These are phyloP conservation scores for Catocala sponsa DNA, from an alignment of 2,888 invertebrate species.

Conservation along the genomic window DNA sequence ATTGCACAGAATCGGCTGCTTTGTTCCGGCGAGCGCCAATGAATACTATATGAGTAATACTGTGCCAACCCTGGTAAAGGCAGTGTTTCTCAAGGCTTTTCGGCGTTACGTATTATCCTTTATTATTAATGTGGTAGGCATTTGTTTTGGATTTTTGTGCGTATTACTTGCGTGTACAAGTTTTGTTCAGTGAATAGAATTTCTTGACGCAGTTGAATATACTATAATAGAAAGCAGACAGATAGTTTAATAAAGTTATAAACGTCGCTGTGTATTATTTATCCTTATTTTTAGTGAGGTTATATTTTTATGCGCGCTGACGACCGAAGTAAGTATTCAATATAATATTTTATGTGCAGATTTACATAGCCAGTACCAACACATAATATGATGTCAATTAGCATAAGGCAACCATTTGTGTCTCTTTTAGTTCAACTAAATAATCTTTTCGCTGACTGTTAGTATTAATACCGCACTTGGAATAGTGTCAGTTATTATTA, in stretches of 20 bases:
- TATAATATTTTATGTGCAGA: no score
- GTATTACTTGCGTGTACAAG: slow-evolving; percentile 9
- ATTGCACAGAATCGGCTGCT: slow-evolving; percentile 39
- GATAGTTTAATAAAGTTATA: no score
- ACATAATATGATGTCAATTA: no score
- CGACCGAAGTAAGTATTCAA: no score
- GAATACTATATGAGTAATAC: slow-evolving; percentile 51
- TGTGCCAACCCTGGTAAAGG: slow-evolving; percentile 26
- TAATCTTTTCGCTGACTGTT: not conserved
- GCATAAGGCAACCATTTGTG: no score
- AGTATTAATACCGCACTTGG: not conserved
- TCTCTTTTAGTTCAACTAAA: not conserved
- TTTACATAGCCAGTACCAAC: no score
- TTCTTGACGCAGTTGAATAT: not conserved
- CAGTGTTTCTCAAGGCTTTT: slow-evolving; percentile 39
- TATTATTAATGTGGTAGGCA: slow-evolving; percentile 35
- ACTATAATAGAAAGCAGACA: no score
- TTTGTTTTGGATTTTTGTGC: slow-evolving; percentile 20
- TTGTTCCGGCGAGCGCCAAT: slow-evolving; percentile 47
- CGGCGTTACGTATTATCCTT: slow-evolving; percentile 36
- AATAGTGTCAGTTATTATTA: not conserved
- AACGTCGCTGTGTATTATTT: no score
- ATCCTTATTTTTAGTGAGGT: no score
- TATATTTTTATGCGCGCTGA: no score
- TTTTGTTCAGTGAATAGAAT: not conserved